Evolutionary conservation across 2,888 invertebrate genomes (phyloP).

Genomic region (Craniophora ligustri): DNA sequence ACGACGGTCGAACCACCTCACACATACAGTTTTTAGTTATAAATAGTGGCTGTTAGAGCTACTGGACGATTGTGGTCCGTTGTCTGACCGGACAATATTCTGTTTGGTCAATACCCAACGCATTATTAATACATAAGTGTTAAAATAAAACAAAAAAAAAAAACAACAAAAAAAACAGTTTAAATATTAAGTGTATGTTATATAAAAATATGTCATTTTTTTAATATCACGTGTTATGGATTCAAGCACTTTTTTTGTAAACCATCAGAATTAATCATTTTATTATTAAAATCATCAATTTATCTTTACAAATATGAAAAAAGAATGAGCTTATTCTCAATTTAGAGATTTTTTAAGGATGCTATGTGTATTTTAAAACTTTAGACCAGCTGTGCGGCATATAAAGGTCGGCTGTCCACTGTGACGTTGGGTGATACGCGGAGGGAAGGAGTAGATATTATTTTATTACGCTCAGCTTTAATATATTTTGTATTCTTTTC

Average conservation of each 20-base stretch:
- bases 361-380: constrained; percentile 3
- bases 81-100: background rate
- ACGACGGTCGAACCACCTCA: background rate
- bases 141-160: constrained; percentile 12
- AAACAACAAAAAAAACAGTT: constrained; percentile 13
- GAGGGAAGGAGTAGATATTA: constrained; percentile 1
- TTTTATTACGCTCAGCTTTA: constrained; percentile 18
- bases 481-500: constrained; percentile 14
- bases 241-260: constrained; percentile 33
- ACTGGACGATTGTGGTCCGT: background rate
- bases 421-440: background rate
- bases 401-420: background rate
- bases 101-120: background rate
- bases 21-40: background rate
- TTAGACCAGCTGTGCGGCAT: background rate
- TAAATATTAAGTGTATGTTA: constrained; percentile 32
- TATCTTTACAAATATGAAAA: constrained; percentile 31
- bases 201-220: constrained; percentile 33
- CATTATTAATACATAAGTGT: constrained; percentile 15
- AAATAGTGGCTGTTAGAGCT: background rate
- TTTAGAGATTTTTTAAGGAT: constrained; percentile 31
- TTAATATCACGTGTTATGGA: constrained; percentile 33
- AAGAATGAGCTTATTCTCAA: constrained; percentile 62
- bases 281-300: constrained; percentile 25
- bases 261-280: background rate